A percentile compares a stretch with the other conserved stretches of the same genome.
These are phyloP conservation scores for Cybosia mesomella DNA, from an alignment of 2,888 invertebrate species.

Conservation along the genomic window DNA sequence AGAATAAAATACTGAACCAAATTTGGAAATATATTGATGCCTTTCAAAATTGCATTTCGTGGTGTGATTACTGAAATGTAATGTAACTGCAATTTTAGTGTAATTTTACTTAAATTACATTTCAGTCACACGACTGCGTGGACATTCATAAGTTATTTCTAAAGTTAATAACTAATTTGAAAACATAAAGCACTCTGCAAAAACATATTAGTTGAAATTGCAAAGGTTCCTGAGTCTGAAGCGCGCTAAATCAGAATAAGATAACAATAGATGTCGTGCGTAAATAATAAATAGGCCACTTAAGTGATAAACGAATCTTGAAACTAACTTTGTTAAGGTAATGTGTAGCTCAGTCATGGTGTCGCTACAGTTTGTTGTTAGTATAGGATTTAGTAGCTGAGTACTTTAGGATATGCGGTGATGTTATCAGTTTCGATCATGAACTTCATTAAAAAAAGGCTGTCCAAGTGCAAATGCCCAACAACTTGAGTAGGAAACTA, in stretches of 20 bases:
- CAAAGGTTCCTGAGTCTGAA: slow-evolving; percentile 1
- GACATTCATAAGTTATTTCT: slow-evolving; percentile 3
- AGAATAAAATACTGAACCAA: too few relatives aligned
- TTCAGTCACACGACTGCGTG: not conserved
- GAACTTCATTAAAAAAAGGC: too few relatives aligned
- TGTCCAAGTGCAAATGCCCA: too few relatives aligned
- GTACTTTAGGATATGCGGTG: not conserved
- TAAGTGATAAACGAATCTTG: slow-evolving; percentile 30
- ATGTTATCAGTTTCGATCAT: too few relatives aligned
- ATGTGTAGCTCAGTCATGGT: slow-evolving; percentile 22
- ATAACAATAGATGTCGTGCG: slow-evolving; percentile 33
- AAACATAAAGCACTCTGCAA: not conserved
- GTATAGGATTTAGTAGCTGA: not conserved
- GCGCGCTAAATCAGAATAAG: slow-evolving; percentile 22
- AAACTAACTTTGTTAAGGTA: slow-evolving; percentile 27
- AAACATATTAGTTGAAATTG: slow-evolving; percentile 4
- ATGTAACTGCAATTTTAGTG: too few relatives aligned
- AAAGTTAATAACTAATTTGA: not conserved
- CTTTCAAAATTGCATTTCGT: too few relatives aligned
- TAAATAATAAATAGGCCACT: slow-evolving; percentile 38
- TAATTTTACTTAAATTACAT: not conserved
- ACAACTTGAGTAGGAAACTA: too few relatives aligned
- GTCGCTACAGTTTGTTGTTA: slow-evolving; percentile 13
- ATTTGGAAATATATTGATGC: too few relatives aligned
- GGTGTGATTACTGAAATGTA: too few relatives aligned